Percentiles rank a stretch among this genome's conserved stretches.
Conservation (phyloP, 2,888 invertebrate genomes). For the Dynastes hyllus region DNA sequence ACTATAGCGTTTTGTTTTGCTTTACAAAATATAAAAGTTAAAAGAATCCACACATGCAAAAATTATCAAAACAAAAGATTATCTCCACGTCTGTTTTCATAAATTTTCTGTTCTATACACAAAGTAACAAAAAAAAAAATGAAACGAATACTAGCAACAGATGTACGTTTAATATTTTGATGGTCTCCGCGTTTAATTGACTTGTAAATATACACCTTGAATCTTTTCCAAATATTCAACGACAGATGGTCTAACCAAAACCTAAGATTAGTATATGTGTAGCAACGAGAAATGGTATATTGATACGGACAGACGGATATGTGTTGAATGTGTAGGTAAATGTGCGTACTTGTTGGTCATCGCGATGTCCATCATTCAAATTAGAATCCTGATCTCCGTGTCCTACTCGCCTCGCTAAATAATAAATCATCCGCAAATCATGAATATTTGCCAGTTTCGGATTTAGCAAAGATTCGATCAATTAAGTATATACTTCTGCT, state of each 20-base stretch:
- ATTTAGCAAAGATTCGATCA: too few species aligned
- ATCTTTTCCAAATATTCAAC: slow-evolving; percentile 29
- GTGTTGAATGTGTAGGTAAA: slow-evolving; percentile 5
- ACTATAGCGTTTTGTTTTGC: too few species aligned
- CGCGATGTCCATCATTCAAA: background rate
- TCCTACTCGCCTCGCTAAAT: background rate
- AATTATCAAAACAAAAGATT: background rate
- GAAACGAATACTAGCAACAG: background rate
- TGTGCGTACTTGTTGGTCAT: background rate
- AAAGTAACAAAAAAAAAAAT: background rate
- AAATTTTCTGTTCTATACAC: slow-evolving; percentile 5
- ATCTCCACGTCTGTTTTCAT: background rate
- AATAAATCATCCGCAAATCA: slow-evolving; percentile 24
- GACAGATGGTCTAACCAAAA: slow-evolving; percentile 31
- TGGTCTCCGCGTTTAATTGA: slow-evolving; percentile 25
- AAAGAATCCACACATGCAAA: too few species aligned
- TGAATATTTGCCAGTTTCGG: background rate
- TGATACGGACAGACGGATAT: slow-evolving; percentile 2
- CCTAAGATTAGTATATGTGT: background rate
- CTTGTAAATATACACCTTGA: slow-evolving; percentile 43
- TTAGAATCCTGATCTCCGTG: background rate
- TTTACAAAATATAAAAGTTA: too few species aligned
- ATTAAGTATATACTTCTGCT: too few species aligned
- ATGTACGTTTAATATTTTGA: slow-evolving; percentile 28
- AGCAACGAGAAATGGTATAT: slow-evolving; percentile 7